Percentiles rank a stretch among this genome's conserved stretches.
These are phyloP conservation scores for Tachypleus tridentatus DNA, from an alignment of 1,140 invertebrate genomes.

Conservation along the genomic window DNA sequence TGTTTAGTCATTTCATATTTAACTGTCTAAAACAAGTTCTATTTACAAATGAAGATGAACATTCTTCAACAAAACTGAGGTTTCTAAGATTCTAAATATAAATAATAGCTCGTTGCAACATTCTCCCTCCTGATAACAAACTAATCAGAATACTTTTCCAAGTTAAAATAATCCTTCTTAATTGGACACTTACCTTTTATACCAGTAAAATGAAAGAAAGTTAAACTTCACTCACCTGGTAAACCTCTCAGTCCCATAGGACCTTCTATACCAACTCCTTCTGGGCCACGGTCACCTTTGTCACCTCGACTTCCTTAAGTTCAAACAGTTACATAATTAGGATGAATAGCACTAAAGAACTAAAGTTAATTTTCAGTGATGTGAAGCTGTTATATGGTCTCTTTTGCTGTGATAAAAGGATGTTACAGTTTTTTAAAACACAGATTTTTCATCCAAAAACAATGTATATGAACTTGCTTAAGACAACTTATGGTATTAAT, in stretches of 20 bases:
- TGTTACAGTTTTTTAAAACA: not conserved
- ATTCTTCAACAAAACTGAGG: too few species aligned
- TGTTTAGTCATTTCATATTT: not conserved
- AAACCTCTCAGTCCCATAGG: constrained; percentile 47
- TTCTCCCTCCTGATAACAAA: too few species aligned
- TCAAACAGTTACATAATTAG: not conserved
- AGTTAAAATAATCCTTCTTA: not conserved
- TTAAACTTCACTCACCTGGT: constrained; percentile 40
- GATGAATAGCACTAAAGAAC: not conserved
- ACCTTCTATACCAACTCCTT: constrained; percentile 55
- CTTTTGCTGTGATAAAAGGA: not conserved
- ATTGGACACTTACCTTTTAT: not conserved
- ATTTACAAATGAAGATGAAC: not conserved
- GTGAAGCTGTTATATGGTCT: too few species aligned
- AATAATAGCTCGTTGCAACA: too few species aligned
- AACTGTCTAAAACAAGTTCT: not conserved
- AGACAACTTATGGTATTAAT: too few species aligned
- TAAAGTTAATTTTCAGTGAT: not conserved
- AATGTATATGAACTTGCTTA: too few species aligned
- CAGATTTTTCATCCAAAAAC: too few species aligned
- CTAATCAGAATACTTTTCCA: not conserved
- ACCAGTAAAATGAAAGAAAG: not conserved
- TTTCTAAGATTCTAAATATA: too few species aligned
- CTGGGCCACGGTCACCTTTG: constrained; percentile 53
- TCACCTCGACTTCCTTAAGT: constrained; percentile 49